Conservation (phyloP, 2,113 vertebrate species). For the Axis porcinus region DNA sequence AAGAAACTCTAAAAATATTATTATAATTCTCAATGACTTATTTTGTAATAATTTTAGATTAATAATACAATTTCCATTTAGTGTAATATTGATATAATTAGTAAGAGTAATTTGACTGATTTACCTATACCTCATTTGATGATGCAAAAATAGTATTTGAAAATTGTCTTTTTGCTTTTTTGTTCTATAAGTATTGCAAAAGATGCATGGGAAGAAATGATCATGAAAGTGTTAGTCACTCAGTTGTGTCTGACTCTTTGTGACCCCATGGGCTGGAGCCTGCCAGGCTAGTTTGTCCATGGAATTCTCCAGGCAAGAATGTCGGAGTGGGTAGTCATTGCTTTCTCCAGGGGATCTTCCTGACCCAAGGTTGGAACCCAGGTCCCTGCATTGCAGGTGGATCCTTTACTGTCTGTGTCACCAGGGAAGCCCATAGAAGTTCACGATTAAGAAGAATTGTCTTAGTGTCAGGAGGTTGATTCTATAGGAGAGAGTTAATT, state of each 20-base stretch:
- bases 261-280: too few species aligned
- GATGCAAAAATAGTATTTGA: not conserved
- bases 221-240: not conserved
- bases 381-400: not conserved
- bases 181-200: not conserved
- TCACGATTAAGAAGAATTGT: not conserved
- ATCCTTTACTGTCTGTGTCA: not conserved
- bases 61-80: not conserved
- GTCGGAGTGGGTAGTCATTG: not conserved
- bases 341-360: not conserved
- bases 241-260: not conserved
- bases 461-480: not conserved
- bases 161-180: not conserved
- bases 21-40: not conserved
- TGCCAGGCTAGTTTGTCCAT: too few species aligned
- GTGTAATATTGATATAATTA: not conserved
- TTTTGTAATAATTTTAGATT: not conserved
- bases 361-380: not conserved
- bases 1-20: not conserved
- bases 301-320: not conserved
- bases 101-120: not conserved
- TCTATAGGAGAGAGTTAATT: not conserved
- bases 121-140: not conserved
- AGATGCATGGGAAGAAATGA: not conserved
- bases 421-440: not conserved